Evolutionary conservation across 2,797 vertebrate species (phyloP), one percentile per base, ranked within the genome.

Genomic region (Peromyscus eremicus): DNA sequence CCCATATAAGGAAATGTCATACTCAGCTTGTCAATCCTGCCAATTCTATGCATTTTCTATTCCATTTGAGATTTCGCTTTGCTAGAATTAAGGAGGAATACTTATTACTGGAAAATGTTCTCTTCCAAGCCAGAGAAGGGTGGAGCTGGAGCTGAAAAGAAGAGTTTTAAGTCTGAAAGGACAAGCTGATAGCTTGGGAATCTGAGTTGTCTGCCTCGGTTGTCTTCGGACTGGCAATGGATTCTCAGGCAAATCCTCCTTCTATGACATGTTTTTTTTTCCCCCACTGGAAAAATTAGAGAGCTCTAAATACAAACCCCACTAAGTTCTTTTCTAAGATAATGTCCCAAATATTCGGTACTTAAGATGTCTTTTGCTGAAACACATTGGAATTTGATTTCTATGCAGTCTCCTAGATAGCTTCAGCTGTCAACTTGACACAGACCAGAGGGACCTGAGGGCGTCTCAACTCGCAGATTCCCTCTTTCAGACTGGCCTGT

Each of bases 1-100:
- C 49, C 73, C 70, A n/a, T 81, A 87, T 60, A 96, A 97, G 92
- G 68, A 89, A 96, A 95, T 92, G 71, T 90, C 62, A 95, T 73
- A 75, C 62, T 89, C 16, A 94, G 43, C 46, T 34, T 94, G 37
- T 94, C 81, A 94, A 75, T 94, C 77, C 55, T 91, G 71, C 85
- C 60, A 89, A 23, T 86, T 94, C 81, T 89, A 62, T 32, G 62
- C 49, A 77, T 92, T 89, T 92, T 91, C 79, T 91, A 86, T 83
- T 91, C 43, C 4, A 1, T 46, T 86, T 96, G 82, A 92, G 37
- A 95, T 16, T 71, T 96, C 40, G 89, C 37, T 76, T 82, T 86
- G 91, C 68, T 83, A 52, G 73, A 85, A 29, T 94, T 94, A 66
- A 93, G 75, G 17, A 93, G 12, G 34, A 25, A 2, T 4, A 75